These are phyloP conservation scores for Alviniconcha marisindica DNA, from an alignment of 1,140 invertebrate genomes.

Conservation along the genomic window DNA sequence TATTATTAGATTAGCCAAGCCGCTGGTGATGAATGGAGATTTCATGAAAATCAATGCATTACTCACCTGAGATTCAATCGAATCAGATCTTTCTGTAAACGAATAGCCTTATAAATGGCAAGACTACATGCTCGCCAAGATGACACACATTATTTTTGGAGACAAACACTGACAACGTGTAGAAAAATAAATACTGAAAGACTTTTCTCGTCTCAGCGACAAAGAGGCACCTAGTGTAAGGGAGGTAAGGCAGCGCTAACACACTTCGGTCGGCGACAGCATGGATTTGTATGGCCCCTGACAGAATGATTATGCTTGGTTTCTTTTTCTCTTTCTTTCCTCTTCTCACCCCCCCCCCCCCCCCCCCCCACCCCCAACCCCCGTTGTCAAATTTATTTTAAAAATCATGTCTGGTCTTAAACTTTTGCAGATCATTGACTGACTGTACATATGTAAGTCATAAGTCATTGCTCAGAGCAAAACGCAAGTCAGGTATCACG, in stretches of 20 bases:
- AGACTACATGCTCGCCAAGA: neutral
- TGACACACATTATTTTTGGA: neutral
- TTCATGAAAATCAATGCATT: neutral
- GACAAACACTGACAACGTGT: constrained; percentile 9
- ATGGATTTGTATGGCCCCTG: no score
- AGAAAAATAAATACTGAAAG: neutral
- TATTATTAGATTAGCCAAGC: neutral
- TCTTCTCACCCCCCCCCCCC: no score
- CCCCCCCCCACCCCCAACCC: no score
- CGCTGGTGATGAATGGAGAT: neutral
- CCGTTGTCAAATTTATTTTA: no score
- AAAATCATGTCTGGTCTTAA: no score
- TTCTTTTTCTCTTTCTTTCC: no score
- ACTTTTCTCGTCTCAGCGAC: constrained; percentile 13
- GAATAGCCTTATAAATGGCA: neutral
- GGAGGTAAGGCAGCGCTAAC: neutral
- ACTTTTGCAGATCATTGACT: no score
- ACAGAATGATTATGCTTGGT: no score
- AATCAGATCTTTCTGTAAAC: constrained; percentile 16
- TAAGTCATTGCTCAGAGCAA: no score
- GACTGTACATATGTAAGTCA: no score
- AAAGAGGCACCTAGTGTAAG: neutral
- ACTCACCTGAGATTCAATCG: constrained; percentile 10
- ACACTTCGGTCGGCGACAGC: no score
- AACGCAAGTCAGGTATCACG: no score